phyloP scores from a whole-genome alignment of 35 echinoderm and acorn worm species.

The Strongylocentrotus purpuratus region DNA sequence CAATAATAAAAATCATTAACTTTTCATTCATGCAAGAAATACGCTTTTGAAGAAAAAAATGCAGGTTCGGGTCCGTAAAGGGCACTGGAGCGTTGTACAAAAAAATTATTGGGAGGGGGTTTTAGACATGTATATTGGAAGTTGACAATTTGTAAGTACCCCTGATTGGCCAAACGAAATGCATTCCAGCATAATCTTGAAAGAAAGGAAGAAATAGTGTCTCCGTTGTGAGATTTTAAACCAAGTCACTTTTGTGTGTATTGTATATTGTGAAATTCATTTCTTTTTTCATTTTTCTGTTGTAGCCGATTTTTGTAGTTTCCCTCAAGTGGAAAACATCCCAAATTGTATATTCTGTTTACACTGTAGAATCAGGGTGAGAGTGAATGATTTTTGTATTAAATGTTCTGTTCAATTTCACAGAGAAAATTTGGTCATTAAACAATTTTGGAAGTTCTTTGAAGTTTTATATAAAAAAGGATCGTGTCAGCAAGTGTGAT shows the following conservation, averaged over 20 bases:
- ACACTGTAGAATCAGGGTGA: slow-evolving; percentile 47
- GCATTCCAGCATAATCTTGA: slow-evolving; percentile 45
- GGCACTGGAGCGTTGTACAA: slow-evolving; percentile 23
- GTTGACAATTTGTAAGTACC: slow-evolving; percentile 25
- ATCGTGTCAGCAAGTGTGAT: neutral
- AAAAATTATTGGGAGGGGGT: slow-evolving; percentile 38
- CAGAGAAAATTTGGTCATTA: neutral
- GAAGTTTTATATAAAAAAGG: slow-evolving; percentile 42
- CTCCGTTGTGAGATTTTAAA: neutral
- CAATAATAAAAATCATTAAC: neutral
- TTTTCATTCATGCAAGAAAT: slow-evolving; percentile 9
- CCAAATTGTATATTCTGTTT: slow-evolving; percentile 39
- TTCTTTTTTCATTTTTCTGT: neutral
- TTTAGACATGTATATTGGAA: slow-evolving; percentile 43
- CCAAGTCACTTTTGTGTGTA: slow-evolving; percentile 9
- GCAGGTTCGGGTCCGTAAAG: neutral
- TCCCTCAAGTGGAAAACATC: neutral
- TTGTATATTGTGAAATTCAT: slow-evolving; percentile 7
- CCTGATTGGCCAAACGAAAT: slow-evolving; percentile 16
- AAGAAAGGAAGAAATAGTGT: neutral
- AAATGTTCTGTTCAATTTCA: slow-evolving; percentile 43
- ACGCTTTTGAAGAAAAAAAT: neutral
- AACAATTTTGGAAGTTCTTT: slow-evolving; percentile 57
- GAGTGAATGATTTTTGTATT: slow-evolving; percentile 51
- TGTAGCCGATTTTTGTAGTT: neutral